phyloP scores from a whole-genome alignment of 2,888 invertebrate genomes.

The Lamproptera curius region DNA sequence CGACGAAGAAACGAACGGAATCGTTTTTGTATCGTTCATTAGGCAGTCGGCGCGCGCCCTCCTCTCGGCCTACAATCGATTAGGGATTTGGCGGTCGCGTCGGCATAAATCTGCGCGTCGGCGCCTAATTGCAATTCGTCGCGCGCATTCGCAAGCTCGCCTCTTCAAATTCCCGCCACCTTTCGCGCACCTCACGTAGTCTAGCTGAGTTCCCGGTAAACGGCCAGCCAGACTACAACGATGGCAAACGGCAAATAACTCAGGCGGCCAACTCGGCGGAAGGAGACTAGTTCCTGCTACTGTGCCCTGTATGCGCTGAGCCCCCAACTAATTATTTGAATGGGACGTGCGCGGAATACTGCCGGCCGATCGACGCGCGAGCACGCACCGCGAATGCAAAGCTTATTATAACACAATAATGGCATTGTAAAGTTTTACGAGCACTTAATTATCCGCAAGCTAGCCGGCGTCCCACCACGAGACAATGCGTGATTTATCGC shows the following conservation, averaged over 20 bases:
- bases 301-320: constrained; percentile 29
- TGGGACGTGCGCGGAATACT: constrained; percentile 43
- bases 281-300: constrained; percentile 25
- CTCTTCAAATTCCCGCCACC: constrained; percentile 16
- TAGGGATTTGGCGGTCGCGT: constrained; percentile 4
- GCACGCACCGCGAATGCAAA: constrained; percentile 29
- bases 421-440: constrained; percentile 18
- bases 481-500: constrained; percentile 6
- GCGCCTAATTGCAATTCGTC: constrained; percentile 13
- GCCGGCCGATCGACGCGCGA: constrained; percentile 26
- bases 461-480: not conserved
- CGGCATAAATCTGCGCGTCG: constrained; percentile 16
- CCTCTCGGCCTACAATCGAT: constrained; percentile 10
- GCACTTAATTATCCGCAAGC: constrained; percentile 15
- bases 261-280: constrained; percentile 10
- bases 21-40: constrained; percentile 10
- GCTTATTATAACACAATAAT: constrained; percentile 31
- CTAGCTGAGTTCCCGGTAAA: constrained; percentile 19
- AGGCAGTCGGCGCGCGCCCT: constrained; percentile 1
- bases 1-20: not conserved
- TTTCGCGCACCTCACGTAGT: constrained; percentile 9
- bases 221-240: not conserved
- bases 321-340: constrained; percentile 57
- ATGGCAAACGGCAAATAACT: constrained; percentile 13
- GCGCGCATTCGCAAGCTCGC: constrained; percentile 7